Percentiles rank a stretch among this genome's conserved stretches.
These are phyloP conservation scores for Amphiprion clarkii DNA, from an alignment of 2,797 vertebrate genomes.

Conservation along the genomic window DNA sequence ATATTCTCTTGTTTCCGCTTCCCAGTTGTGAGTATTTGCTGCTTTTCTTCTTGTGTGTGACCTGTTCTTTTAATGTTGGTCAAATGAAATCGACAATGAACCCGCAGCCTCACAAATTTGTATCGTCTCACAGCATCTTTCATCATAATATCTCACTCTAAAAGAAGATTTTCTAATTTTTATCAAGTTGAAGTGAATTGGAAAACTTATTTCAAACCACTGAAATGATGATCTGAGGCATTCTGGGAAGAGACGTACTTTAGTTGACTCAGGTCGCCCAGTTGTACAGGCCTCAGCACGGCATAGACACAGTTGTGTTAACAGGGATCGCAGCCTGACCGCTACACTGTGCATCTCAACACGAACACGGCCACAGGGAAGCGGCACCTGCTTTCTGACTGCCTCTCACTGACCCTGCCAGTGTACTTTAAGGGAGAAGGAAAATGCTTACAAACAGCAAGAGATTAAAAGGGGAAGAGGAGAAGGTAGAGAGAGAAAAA, in stretches of 20 bases:
- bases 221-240: constrained; percentile 4
- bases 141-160: background rate
- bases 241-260: constrained; percentile 23
- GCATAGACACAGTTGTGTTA: constrained; percentile 44
- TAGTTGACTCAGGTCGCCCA: constrained; percentile 41
- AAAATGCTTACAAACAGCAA: constrained; percentile 49
- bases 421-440: constrained; percentile 31
- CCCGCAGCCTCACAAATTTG: constrained; percentile 1
- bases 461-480: constrained; percentile 52
- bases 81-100: background rate
- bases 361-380: constrained; percentile 30
- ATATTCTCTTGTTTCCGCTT: constrained; percentile 3
- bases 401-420: constrained; percentile 46
- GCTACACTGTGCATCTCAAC: constrained; percentile 72
- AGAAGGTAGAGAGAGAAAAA: constrained; percentile 28
- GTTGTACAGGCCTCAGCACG: constrained; percentile 48
- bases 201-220: background rate
- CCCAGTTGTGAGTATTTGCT: constrained; percentile 14
- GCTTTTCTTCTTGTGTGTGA: constrained; percentile 7
- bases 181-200: background rate
- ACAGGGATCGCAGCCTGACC: constrained; percentile 68
- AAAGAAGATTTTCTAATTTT: background rate
- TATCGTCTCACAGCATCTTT: background rate
- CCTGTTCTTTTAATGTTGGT: background rate
- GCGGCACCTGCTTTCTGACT: constrained; percentile 56